A percentile compares a stretch with the other conserved stretches of the same genome.
phyloP scores from a whole-genome alignment of 2,888 invertebrate genomes.

The Globia sparganii region DNA sequence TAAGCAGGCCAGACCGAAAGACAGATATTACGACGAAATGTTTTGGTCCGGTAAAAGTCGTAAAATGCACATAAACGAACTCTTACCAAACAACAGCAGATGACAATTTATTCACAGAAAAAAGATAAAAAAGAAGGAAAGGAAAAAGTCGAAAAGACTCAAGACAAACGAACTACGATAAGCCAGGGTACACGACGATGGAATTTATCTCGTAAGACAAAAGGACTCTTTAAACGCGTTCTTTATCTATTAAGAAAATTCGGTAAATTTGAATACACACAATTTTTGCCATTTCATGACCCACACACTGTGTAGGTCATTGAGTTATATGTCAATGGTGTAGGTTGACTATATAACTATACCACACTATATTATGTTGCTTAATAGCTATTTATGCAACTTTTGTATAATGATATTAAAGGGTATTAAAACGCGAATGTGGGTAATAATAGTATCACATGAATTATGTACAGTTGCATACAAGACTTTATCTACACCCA shows the following conservation, averaged over 20 bases:
- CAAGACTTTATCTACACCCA: too few relatives aligned
- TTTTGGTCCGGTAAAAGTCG: slow-evolving; percentile 54
- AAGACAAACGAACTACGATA: slow-evolving; percentile 54
- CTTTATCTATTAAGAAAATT: slow-evolving; percentile 36
- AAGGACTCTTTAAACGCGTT: slow-evolving; percentile 38
- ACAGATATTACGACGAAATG: slow-evolving; percentile 48
- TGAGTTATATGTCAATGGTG: too few relatives aligned
- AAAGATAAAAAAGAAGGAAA: slow-evolving; percentile 22
- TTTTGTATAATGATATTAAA: too few relatives aligned
- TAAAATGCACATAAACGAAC: slow-evolving; percentile 56
- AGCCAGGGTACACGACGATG: slow-evolving; percentile 45
- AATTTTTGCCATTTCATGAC: slow-evolving; percentile 26
- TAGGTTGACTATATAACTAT: not conserved
- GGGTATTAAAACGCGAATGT: too few relatives aligned
- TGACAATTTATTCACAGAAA: slow-evolving; percentile 51
- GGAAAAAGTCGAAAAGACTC: slow-evolving; percentile 28
- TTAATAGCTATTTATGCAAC: too few relatives aligned
- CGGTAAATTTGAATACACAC: slow-evolving; percentile 25
- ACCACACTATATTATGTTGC: too few relatives aligned
- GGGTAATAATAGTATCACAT: too few relatives aligned
- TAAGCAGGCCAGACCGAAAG: slow-evolving; percentile 19
- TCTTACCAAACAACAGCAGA: slow-evolving; percentile 49
- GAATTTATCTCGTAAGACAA: slow-evolving; percentile 65
- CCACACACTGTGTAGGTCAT: not conserved
- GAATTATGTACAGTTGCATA: too few relatives aligned